Evolutionary conservation across 2,888 invertebrate species (phyloP).

Genomic region (Phrixothrix hirtus): DNA sequence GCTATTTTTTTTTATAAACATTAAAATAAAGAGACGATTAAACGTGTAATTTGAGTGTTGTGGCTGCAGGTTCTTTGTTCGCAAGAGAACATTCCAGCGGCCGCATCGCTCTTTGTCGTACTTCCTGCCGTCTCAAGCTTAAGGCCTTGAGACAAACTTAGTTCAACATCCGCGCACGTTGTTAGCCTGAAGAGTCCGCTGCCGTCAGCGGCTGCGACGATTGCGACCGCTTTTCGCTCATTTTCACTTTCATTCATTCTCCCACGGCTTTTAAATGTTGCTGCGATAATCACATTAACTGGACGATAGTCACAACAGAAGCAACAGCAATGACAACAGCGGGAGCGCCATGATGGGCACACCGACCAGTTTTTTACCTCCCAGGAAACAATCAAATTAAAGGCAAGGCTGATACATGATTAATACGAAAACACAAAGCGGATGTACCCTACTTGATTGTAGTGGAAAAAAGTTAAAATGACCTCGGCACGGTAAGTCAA

Average conservation of each 20-base stretch:
- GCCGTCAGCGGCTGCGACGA: conserved; percentile 25
- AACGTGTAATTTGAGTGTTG: conserved; percentile 33
- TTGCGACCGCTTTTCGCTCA: conserved; percentile 47
- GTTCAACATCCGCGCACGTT: conserved; percentile 56
- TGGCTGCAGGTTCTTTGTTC: conserved; percentile 38
- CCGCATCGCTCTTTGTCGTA: conserved; percentile 36
- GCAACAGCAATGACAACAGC: neutral
- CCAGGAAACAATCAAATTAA: conserved; percentile 15
- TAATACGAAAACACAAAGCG: conserved; percentile 12
- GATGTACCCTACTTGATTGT: conserved; percentile 7
- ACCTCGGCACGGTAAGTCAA: conserved; percentile 6
- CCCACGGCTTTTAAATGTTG: conserved; percentile 15
- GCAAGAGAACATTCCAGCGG: conserved; percentile 39
- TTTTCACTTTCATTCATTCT: conserved; percentile 54
- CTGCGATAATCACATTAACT: conserved; percentile 6
- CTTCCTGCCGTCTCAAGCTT: conserved; percentile 46
- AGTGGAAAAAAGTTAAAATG: conserved; percentile 6
- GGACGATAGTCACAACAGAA: conserved; percentile 7
- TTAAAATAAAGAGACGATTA: conserved; percentile 22
- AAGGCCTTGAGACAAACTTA: conserved; percentile 58
- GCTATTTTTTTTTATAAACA: conserved; percentile 15
- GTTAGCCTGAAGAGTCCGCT: conserved; percentile 38
- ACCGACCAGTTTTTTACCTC: conserved; percentile 8
- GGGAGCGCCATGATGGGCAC: conserved; percentile 4
- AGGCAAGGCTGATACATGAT: conserved; percentile 8